Percentiles rank a stretch among this genome's conserved stretches.
Conservation (phyloP, 1,140 invertebrate species). For the Zaprionus taronus region DNA sequence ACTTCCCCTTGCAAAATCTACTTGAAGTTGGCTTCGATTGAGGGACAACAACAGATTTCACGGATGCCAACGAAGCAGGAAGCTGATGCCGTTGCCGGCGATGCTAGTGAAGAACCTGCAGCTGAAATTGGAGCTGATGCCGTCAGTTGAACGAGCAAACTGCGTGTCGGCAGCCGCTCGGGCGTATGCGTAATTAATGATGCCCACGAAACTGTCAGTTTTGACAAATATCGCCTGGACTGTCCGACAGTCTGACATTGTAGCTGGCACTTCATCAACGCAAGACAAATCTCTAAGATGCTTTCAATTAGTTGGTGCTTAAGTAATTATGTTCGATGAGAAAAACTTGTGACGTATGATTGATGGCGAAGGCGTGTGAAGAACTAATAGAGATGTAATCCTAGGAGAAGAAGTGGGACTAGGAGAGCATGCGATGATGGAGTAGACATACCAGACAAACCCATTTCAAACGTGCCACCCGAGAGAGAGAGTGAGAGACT, state of each 20-base stretch:
- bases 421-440: neutral
- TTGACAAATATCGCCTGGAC: slow-evolving; percentile 61
- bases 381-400: slow-evolving; percentile 14
- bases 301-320: slow-evolving; percentile 73
- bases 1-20: slow-evolving; percentile 39
- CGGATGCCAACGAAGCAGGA: neutral
- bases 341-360: slow-evolving; percentile 42
- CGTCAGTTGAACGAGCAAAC: slow-evolving; percentile 31
- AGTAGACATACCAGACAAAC: neutral
- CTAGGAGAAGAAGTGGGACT: no score
- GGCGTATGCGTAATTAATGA: slow-evolving; percentile 70
- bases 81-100: neutral
- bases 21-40: slow-evolving; percentile 39
- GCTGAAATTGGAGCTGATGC: neutral
- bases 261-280: slow-evolving; percentile 64
- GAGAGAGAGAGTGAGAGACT: neutral
- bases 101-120: no score
- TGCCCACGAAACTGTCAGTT: slow-evolving; percentile 61
- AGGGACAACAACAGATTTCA: slow-evolving; percentile 43
- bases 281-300: slow-evolving; percentile 66
- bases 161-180: slow-evolving; percentile 31
- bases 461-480: slow-evolving; percentile 3
- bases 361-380: slow-evolving; percentile 36
- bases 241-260: slow-evolving; percentile 53
- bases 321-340: slow-evolving; percentile 65